Conservation (phyloP, 2,797 vertebrate genomes). For the Pristis pectinata region DNA sequence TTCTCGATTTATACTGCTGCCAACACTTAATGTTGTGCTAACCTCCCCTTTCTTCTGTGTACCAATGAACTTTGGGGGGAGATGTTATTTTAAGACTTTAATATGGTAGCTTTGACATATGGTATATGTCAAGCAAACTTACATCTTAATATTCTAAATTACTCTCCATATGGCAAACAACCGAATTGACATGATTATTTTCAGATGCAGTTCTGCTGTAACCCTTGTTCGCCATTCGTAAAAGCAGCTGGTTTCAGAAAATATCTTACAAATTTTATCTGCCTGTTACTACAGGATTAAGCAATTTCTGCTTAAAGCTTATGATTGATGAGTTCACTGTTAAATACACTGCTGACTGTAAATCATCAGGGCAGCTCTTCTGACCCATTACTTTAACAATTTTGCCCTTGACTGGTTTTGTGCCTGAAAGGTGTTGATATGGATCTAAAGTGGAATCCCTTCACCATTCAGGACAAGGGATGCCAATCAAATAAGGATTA, state of each 20-base stretch:
- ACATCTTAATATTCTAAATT: neutral
- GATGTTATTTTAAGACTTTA: neutral
- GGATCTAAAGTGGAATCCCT: slow-evolving; percentile 46
- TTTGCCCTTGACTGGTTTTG: slow-evolving; percentile 44
- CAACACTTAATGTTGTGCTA: neutral
- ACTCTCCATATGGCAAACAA: neutral
- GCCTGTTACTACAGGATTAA: neutral
- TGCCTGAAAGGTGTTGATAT: slow-evolving; percentile 43
- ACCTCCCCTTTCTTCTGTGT: neutral
- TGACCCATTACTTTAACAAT: slow-evolving; percentile 36
- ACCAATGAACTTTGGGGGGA: neutral
- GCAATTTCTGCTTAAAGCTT: neutral
- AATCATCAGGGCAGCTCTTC: slow-evolving; percentile 10
- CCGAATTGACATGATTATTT: neutral
- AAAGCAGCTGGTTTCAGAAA: neutral
- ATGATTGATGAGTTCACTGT: neutral
- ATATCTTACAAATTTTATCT: neutral
- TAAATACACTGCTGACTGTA: neutral
- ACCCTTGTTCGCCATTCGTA: neutral
- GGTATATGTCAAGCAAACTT: neutral
- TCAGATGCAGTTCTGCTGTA: neutral
- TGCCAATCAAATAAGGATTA: slow-evolving; percentile 53
- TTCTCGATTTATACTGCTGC: neutral
- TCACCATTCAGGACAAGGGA: slow-evolving; percentile 45
- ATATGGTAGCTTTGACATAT: neutral